Percentiles rank a stretch among this genome's conserved stretches.
Conservation (phyloP, 2,888 invertebrate genomes). For the Pristionchus maxplancki region DNA sequence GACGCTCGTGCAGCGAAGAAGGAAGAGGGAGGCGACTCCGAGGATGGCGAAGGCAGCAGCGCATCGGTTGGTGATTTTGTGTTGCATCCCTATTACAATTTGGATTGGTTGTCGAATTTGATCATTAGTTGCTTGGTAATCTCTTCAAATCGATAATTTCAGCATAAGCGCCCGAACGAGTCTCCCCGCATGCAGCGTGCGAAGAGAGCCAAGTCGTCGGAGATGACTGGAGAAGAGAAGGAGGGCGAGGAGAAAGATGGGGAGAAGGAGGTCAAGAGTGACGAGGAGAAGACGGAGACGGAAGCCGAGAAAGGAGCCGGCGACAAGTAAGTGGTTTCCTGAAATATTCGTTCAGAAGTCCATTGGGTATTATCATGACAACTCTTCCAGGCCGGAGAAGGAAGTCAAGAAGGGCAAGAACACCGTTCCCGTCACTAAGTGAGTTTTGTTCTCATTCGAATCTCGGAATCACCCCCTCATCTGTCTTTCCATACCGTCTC, state of each 20-base stretch:
- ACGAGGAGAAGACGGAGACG: background rate
- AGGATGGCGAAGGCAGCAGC: conserved; percentile 43
- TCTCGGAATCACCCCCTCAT: background rate
- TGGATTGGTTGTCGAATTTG: too few species aligned
- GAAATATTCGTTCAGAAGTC: background rate
- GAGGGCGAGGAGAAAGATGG: conserved; percentile 42
- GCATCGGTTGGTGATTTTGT: background rate
- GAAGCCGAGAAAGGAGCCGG: background rate
- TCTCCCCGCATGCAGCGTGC: conserved; percentile 46
- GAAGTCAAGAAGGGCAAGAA: conserved; percentile 25
- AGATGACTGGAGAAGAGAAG: conserved; percentile 44
- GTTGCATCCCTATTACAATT: too few species aligned
- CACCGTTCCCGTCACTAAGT: background rate
- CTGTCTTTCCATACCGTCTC: background rate
- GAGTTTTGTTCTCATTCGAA: background rate
- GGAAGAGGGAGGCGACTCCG: conserved; percentile 10
- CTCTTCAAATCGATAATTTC: too few species aligned
- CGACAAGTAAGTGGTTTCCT: background rate
- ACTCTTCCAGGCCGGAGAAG: conserved; percentile 3
- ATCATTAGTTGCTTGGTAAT: too few species aligned
- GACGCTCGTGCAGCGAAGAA: conserved; percentile 41
- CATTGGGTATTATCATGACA: background rate
- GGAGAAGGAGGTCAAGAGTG: background rate
- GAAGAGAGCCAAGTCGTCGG: conserved; percentile 51
- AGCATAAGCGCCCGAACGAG: conserved; percentile 50